Evolutionary conservation across 2,888 invertebrate genomes (phyloP).

Genomic region (Pachydiplax longipennis): DNA sequence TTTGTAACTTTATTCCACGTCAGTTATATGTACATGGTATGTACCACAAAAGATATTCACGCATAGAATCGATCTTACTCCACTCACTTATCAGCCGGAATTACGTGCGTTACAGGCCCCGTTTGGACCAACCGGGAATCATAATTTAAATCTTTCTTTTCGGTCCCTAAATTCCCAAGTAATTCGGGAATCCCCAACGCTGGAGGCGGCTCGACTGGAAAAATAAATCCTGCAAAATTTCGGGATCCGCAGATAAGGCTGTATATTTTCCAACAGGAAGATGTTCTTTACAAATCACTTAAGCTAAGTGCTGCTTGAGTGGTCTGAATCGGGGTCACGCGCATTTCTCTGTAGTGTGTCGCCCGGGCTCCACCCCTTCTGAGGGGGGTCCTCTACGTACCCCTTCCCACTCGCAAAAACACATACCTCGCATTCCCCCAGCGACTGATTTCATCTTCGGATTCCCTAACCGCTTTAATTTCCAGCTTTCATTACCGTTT

Average conservation of each 20-base stretch:
- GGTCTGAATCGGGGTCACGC: conserved; percentile 20
- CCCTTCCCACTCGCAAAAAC: neutral
- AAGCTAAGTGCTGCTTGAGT: conserved; percentile 21
- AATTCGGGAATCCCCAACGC: too few species aligned
- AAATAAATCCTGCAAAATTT: neutral
- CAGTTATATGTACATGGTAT: too few species aligned
- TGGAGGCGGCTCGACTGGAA: too few species aligned
- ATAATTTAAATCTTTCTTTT: too few species aligned
- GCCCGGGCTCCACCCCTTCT: neutral
- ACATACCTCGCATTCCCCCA: neutral
- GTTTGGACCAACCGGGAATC: too few species aligned
- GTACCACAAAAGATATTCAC: too few species aligned
- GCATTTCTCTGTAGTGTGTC: neutral
- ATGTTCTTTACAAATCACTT: conserved; percentile 4
- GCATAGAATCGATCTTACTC: too few species aligned
- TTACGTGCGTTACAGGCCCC: too few species aligned
- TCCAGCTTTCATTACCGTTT: neutral
- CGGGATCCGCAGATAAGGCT: neutral
- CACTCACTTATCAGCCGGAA: too few species aligned
- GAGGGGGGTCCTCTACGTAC: neutral
- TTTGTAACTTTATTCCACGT: too few species aligned
- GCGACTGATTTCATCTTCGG: conserved; percentile 6
- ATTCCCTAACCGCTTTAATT: neutral
- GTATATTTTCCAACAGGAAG: neutral
- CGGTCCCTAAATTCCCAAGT: too few species aligned